Evolutionary conservation across 2,888 invertebrate species (phyloP), one percentile per base, ranked within the genome.

Genomic region (Drosophila histrio): DNA sequence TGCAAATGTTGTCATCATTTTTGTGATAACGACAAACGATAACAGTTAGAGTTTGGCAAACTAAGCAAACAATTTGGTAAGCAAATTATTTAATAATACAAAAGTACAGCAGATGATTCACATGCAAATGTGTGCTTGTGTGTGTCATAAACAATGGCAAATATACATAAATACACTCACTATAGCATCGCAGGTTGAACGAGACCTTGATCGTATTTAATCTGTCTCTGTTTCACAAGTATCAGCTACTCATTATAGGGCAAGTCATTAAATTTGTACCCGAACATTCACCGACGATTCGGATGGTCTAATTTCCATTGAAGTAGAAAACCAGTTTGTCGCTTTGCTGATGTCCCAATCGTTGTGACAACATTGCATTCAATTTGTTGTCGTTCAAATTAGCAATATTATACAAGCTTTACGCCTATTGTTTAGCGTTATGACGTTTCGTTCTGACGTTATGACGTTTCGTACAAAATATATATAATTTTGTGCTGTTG

Each of bases 191-290:
- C 44, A 53, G 30, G 47, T 50, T 57, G 19, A 53, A 28, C 21
- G 43, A 26, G 63, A 72, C 87, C 81, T 81, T 81, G 87, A 85
- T 72, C 79, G 69, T 53, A 46, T 65, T 63, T 61, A 61, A 67
- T 72, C 50, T 65, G 38, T 66, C 77, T 38, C 57, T 61, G 46
- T 66, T 79, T 52, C 59, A 62, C 54, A 60, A 66, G 26, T 75
- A 50, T 57, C 32, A 61, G 52, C 43, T 28, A 47, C 68, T 65
- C 87, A 81, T 85, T 82, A 30, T 39, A 85, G 66, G 62, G 56
- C 72, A 60, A 47, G 36, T 57, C 79, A 53, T 72, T 64, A 57
- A 68, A 52, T 34, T 64, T 21, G 56, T 44, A 61, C 50, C 64
- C 58, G 41, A 66, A 38, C 39, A 56, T 47, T 50, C 22, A 50